Conservation (phyloP, 2,797 vertebrate genomes). For the Pseudochirops corinnae region DNA sequence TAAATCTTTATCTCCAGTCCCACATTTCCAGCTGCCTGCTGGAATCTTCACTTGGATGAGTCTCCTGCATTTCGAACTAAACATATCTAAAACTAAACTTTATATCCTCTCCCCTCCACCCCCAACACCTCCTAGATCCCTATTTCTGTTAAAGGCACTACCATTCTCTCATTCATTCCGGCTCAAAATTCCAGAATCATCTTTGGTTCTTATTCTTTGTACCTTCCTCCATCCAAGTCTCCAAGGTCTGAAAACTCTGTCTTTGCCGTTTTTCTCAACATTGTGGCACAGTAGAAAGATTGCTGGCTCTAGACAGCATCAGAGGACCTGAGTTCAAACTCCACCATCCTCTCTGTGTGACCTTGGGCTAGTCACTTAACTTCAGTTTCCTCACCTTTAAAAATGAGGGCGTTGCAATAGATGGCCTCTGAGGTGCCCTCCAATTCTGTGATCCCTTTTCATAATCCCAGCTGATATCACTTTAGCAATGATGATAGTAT, state of each 20-base stretch:
- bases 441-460: not conserved
- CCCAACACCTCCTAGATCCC: not conserved
- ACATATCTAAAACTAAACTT: not conserved
- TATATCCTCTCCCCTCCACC: not conserved
- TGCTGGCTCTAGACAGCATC: not conserved
- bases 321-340: not conserved
- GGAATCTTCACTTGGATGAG: not conserved
- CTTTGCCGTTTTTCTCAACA: not conserved
- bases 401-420: not conserved
- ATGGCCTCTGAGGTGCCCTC: no score
- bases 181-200: not conserved
- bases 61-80: not conserved
- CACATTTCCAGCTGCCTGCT: constrained; percentile 5
- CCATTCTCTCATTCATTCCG: not conserved
- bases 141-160: not conserved
- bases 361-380: not conserved
- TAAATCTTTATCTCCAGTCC: not conserved
- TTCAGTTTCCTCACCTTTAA: not conserved
- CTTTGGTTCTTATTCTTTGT: not conserved
- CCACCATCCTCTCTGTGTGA: not conserved
- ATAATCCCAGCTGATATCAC: not conserved
- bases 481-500: not conserved
- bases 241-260: not conserved
- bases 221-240: not conserved
- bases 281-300: not conserved